Percentiles rank a stretch among this genome's conserved stretches.
Evolutionary conservation across 2,113 vertebrate species (phyloP).

Genomic region (Hydrochoerus hydrochaeris): DNA sequence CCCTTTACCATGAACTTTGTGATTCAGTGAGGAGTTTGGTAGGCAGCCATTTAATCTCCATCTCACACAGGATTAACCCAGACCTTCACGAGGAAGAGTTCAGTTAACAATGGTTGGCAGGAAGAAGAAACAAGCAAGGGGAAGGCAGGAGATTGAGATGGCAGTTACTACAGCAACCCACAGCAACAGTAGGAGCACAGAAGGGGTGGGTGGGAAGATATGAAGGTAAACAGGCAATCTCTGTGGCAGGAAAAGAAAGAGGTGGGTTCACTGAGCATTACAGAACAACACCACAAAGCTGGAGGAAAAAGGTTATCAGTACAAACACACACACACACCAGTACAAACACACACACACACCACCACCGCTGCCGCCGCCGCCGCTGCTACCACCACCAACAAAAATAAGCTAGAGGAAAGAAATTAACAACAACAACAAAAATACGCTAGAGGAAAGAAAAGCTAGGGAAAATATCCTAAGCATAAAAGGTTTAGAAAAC

Average conservation of each 20-base stretch:
- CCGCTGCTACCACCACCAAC: too few species aligned
- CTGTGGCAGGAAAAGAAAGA: neutral
- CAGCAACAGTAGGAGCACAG: neutral
- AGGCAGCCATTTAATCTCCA: conserved; percentile 35
- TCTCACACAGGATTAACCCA: neutral
- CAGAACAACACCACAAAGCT: conserved; percentile 12
- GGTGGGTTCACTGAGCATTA: neutral
- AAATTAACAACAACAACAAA: too few species aligned
- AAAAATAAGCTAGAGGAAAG: neutral
- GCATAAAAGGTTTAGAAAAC: conserved; percentile 24
- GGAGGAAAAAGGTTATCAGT: neutral
- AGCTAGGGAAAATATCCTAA: neutral
- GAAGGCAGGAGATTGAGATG: neutral
- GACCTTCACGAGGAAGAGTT: neutral
- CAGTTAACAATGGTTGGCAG: conserved; percentile 11
- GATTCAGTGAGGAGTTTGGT: neutral
- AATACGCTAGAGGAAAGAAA: neutral
- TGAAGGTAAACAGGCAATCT: conserved; percentile 20
- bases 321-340: too few species aligned
- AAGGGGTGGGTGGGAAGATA: neutral
- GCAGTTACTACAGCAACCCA: conserved; percentile 34
- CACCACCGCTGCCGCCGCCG: too few species aligned
- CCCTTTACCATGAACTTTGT: neutral
- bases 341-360: too few species aligned
- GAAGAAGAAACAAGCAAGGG: neutral